Conservation (phyloP, 2,113 vertebrate species). For the Damaliscus lunatus region DNA sequence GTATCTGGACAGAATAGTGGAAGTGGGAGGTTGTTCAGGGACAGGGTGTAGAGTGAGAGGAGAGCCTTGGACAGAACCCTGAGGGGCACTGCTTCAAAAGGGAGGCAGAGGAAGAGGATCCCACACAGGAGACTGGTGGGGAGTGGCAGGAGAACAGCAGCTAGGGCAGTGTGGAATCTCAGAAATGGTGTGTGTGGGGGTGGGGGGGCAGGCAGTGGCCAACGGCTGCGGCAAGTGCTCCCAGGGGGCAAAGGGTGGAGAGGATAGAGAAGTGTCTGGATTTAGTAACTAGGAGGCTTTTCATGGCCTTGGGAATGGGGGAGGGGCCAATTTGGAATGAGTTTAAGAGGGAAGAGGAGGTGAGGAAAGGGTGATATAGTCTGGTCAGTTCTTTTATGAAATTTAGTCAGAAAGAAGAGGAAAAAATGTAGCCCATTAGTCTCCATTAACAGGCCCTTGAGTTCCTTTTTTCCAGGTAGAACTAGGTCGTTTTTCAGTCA, state of each 20-base stretch:
- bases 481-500: background rate
- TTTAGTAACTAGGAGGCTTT: background rate
- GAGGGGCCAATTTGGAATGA: background rate
- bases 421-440: background rate
- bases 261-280: background rate
- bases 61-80: background rate
- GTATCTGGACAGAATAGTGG: background rate
- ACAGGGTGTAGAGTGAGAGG: background rate
- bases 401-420: background rate
- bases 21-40: background rate
- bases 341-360: background rate
- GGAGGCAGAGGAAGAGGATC: background rate
- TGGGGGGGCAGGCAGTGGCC: background rate
- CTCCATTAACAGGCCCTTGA: background rate
- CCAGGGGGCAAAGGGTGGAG: background rate
- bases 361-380: background rate
- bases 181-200: background rate
- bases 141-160: background rate
- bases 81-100: background rate
- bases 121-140: background rate
- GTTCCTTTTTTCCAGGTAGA: background rate
- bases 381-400: background rate
- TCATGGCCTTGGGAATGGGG: background rate
- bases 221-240: background rate
- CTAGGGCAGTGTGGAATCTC: background rate